Evolutionary conservation across 1,140 invertebrate genomes (phyloP).

Genomic region (Coenobita brevimanus): DNA sequence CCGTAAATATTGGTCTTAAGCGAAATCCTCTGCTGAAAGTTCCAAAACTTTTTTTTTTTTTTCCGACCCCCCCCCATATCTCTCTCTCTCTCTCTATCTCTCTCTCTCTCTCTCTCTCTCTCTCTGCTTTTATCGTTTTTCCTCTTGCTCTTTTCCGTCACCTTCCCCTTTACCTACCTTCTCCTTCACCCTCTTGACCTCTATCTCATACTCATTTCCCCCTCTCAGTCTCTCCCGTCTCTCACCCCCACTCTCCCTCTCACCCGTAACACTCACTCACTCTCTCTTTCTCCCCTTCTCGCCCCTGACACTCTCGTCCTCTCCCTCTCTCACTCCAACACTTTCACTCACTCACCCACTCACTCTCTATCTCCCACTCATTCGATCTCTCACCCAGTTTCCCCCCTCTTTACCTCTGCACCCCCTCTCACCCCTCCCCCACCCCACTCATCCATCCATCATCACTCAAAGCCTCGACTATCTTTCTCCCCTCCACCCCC

Average conservation of each 20-base stretch:
- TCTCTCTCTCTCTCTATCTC: not conserved
- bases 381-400: not conserved
- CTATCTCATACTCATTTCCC: not conserved
- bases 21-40: no score
- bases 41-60: not conserved
- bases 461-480: not conserved
- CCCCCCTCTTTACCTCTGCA: not conserved
- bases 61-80: not conserved
- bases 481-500: not conserved
- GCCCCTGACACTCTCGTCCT: not conserved
- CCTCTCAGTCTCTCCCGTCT: not conserved
- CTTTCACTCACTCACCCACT: conserved; percentile 20
- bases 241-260: conserved; percentile 19
- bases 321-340: conserved; percentile 16
- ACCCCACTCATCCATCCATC: conserved; percentile 24
- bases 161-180: not conserved
- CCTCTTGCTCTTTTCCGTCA: not conserved
- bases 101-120: not conserved
- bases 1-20: no score
- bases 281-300: not conserved
- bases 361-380: conserved; percentile 16
- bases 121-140: not conserved
- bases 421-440: conserved; percentile 7
- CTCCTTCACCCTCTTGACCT: not conserved
- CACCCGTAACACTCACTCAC: not conserved